Evolutionary conservation across 2,888 invertebrate species (phyloP), one percentile per base, ranked within the genome.

Genomic region (Dorcus hopei): DNA sequence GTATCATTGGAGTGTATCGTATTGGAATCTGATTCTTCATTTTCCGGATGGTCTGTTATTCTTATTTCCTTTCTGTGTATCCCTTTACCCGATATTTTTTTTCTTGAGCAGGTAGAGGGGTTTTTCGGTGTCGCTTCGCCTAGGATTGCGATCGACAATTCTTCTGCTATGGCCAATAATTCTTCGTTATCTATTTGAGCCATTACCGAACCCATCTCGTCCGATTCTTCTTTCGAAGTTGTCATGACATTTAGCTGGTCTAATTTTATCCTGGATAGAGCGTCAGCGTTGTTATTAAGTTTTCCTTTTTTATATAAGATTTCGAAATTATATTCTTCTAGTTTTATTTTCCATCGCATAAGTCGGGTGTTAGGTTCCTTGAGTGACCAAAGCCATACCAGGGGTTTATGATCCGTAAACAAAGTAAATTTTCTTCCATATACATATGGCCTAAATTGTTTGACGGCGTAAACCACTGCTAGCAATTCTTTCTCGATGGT

Each of bases 401-500:
- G n/a, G n/a, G n/a, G n/a, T n/a, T n/a, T n/a, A n/a, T n/a, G n/a
- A n/a, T n/a, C n/a, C n/a, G n/a, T n/a, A 9, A 49, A 38, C 0
- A 65, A 54, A 2, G 38, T 56, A 33, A 60, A 60, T 49, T 41
- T 43, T 49, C 16, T 11, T 11, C 59, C 56, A 42, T 45, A 69
- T n/a, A 66, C 26, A 41, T 68, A 66, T 0, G 65, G 61, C 9
- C 65, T 38, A 39, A 66, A 66, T 39, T 63, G 52, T 51, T 68
- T 64, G 1, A 49, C 52, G 6, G 63, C 52, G 63, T 63, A 68
- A 4, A 66, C 58, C n/a, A 65, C 61, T 1, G 63, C 59, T 48
- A 65, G 40, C n/a, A 64, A 41, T 61, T 69, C 68, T 38, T 58
- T 67, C 54, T 65, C 66, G n/a, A 65, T 68, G n/a, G 59, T 62